Conservation (phyloP, 2,797 vertebrate genomes). For the Helarctos malayanus region DNA sequence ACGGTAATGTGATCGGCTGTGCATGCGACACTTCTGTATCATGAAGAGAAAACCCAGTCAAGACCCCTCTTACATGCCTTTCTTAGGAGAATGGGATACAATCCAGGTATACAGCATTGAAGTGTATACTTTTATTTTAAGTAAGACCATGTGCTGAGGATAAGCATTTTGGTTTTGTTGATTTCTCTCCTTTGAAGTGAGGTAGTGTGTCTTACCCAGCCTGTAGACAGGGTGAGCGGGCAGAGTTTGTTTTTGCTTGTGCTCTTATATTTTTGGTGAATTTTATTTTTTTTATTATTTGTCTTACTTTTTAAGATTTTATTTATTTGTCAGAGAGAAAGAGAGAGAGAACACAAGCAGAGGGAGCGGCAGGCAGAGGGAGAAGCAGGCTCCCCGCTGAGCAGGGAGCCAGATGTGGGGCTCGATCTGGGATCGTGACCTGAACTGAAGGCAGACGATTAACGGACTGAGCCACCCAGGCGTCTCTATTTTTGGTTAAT, state of each 20-base stretch:
- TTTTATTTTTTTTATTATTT: too few species aligned
- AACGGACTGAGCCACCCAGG: background rate
- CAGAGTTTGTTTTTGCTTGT: conserved; percentile 9
- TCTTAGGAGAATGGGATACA: conserved; percentile 46
- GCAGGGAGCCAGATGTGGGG: too few species aligned
- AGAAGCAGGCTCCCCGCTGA: background rate
- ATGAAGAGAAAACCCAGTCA: conserved; percentile 30
- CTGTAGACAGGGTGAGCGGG: background rate
- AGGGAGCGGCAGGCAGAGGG: background rate
- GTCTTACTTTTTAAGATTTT: too few species aligned
- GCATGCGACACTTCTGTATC: conserved; percentile 38
- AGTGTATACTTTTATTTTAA: conserved; percentile 28
- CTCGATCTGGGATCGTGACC: background rate
- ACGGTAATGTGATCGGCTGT: background rate
- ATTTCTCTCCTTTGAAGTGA: background rate
- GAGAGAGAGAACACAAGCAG: background rate
- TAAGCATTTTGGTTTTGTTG: conserved; percentile 33
- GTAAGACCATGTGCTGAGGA: conserved; percentile 40
- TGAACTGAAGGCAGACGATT: background rate
- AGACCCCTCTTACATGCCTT: background rate
- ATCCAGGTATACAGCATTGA: conserved; percentile 26
- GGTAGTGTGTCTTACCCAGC: background rate
- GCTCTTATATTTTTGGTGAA: background rate
- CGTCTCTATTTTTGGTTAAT: background rate
- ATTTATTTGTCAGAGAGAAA: too few species aligned